Base-by-base conservation (phyloP, 2,888 invertebrate species). In the Rhagophthalmus giganteus region DNA sequence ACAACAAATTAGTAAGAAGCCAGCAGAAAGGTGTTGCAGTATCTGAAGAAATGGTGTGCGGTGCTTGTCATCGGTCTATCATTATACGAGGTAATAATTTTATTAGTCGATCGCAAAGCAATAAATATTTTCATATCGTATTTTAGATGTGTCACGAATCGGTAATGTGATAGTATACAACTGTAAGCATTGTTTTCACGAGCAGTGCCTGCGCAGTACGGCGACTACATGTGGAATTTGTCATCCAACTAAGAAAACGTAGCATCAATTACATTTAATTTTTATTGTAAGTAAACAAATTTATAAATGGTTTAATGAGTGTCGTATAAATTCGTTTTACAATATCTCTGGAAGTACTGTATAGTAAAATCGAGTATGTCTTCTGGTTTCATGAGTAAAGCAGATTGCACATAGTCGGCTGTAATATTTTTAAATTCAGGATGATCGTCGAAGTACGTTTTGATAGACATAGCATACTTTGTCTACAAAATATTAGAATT, bases 131-230 rank as follows among this genome's bases (percentile, higher is more conserved):
- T n/a, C n/a, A n/a, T n/a, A n/a, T n/a, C n/a, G n/a, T n/a, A 34
- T 74, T 75, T 13, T 68, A 84, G 90, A 91, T 76, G 75, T 82
- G 15, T 79, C 83, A 0, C 81, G 82, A 48, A 82, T 86, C 15
- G 84, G 83, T 57, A 86, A 88, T 71, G 76, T 93, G 48, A 79
- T 88, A 60, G 83, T 90, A 45, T 96, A 93, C 71, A 89, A 89
- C 70, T 96, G 95, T 71, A 85, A 87, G 58, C 95, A 96, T 76
- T 83, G 86, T 5, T 95, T 94, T 74, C 95, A 95, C 71, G 85
- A 87, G 70, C 84, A 85, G 51, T 95, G 95, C 72, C 76, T 94
- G 58, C 86, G 86, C 1, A 79, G 76, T 48, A 69, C 74, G 35
- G 66, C 54, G 10, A 61, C 59, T 7, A 63, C 60, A 34, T 76